phyloP scores from a whole-genome alignment of 2,113 vertebrate species.

The Psittacula cyanocephala region DNA sequence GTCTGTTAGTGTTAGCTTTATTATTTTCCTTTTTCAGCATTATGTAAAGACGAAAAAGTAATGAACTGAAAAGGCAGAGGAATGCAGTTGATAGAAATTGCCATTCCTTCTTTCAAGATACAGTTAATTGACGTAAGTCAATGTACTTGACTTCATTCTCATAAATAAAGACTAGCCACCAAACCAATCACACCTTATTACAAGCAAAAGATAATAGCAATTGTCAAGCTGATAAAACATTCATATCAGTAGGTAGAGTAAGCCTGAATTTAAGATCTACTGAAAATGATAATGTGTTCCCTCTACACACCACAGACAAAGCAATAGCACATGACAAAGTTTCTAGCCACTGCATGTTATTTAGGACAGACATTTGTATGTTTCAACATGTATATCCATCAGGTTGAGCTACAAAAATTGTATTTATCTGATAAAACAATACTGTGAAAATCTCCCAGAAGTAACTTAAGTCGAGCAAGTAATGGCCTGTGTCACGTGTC shows the following conservation, averaged over 20 bases:
- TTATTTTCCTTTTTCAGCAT: neutral
- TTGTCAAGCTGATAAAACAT: neutral
- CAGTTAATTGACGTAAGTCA: neutral
- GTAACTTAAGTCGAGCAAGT: neutral
- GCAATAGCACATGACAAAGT: neutral
- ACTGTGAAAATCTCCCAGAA: neutral
- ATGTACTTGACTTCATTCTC: neutral
- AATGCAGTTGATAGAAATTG: conserved; percentile 11
- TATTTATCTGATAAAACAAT: neutral
- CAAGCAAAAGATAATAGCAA: neutral
- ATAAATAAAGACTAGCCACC: neutral
- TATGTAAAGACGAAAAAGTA: conserved; percentile 12
- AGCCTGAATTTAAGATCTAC: neutral
- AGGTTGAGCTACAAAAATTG: neutral
- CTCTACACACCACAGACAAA: neutral
- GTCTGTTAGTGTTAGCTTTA: conserved; percentile 49
- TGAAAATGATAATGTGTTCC: neutral
- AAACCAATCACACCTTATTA: neutral
- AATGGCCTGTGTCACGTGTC: neutral
- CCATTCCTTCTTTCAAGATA: neutral
- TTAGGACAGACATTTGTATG: neutral
- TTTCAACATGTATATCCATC: neutral
- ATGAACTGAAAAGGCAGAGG: conserved; percentile 8
- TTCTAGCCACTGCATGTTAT: neutral
- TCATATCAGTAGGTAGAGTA: neutral